Evolutionary conservation across 2,888 invertebrate species (phyloP).

Genomic region (Agonopterix heracliana): DNA sequence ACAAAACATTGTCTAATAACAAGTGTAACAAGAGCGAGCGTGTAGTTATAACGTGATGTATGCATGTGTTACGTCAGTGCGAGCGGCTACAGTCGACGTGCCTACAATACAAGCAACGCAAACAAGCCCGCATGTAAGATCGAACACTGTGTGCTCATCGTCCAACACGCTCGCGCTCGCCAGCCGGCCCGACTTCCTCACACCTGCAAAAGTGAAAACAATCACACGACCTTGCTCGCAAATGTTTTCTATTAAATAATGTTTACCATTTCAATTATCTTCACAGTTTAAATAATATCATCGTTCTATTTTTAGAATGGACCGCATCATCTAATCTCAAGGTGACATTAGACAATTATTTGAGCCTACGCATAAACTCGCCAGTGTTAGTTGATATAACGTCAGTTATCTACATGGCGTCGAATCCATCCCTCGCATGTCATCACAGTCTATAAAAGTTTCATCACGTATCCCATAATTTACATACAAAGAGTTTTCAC

Average conservation of each 20-base stretch:
- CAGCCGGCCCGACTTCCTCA: slow-evolving; percentile 10
- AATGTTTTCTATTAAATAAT: slow-evolving; percentile 12
- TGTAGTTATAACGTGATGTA: neutral
- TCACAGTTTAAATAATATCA: neutral
- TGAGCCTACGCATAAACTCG: too few relatives aligned
- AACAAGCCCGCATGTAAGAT: slow-evolving; percentile 1
- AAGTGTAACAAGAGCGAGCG: neutral
- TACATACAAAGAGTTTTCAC: slow-evolving; percentile 17
- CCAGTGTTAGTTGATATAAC: neutral
- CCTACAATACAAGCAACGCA: slow-evolving; percentile 2
- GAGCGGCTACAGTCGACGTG: neutral
- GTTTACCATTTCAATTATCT: slow-evolving; percentile 5
- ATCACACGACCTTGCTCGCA: slow-evolving; percentile 27
- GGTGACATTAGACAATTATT: too few relatives aligned
- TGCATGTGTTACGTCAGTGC: slow-evolving; percentile 1
- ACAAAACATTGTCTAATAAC: neutral
- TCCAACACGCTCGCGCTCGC: neutral
- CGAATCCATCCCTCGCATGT: neutral
- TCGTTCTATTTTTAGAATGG: neutral
- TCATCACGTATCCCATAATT: slow-evolving; percentile 13
- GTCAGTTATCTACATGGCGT: neutral
- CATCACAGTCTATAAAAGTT: neutral
- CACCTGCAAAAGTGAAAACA: slow-evolving; percentile 31
- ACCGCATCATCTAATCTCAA: too few relatives aligned
- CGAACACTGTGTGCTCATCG: neutral